phyloP scores from a whole-genome alignment of 2,113 vertebrate species.

The Pleuronectes platessa region DNA sequence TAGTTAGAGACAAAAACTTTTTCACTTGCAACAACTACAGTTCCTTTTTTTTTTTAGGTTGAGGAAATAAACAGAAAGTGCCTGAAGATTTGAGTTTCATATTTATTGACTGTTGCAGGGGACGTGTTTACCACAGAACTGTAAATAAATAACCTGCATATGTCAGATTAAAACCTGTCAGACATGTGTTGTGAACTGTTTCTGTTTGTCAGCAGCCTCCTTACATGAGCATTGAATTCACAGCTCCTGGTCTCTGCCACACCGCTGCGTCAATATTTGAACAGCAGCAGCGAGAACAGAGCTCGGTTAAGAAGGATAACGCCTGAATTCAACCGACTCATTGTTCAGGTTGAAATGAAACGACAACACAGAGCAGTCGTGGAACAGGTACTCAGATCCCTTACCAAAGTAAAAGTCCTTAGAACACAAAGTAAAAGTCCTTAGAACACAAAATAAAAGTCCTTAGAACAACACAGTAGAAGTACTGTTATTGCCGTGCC shows the following conservation, averaged over 20 bases:
- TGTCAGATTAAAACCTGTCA: not conserved
- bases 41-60: too few relatives aligned
- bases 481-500: not conserved
- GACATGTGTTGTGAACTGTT: not conserved
- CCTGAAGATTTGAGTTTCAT: too few relatives aligned
- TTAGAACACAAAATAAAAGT: not conserved
- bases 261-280: slow-evolving; percentile 62
- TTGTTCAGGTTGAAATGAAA: not conserved
- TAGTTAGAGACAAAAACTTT: too few relatives aligned
- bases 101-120: too few relatives aligned
- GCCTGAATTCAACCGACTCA: not conserved
- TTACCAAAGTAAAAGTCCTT: too few relatives aligned
- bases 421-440: not conserved
- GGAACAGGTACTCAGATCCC: too few relatives aligned
- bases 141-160: not conserved
- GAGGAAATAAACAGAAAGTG: too few relatives aligned
- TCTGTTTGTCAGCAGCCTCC: not conserved
- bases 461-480: not conserved
- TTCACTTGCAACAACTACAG: too few relatives aligned
- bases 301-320: not conserved
- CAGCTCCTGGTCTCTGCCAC: not conserved
- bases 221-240: not conserved
- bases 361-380: too few relatives aligned
- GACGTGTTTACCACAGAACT: not conserved
- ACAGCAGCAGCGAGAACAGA: not conserved